Conservation (phyloP, 2,888 invertebrate genomes). For the Torymus aiolomorphi region DNA sequence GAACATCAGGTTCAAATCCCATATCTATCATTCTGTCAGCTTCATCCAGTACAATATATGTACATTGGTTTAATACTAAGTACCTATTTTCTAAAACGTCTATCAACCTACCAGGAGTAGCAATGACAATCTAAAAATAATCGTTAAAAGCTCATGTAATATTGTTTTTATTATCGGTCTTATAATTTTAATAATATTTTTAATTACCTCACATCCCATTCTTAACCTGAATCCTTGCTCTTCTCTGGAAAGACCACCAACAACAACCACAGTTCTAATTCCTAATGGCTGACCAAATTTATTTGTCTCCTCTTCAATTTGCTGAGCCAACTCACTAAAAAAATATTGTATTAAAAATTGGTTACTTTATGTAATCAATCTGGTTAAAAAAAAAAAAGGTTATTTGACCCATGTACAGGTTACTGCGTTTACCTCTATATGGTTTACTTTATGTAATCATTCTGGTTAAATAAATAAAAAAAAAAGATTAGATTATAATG, state of each 20-base stretch:
- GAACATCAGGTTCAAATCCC: slow-evolving; percentile 99
- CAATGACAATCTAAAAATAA: slow-evolving; percentile 90
- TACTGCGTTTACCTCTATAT: too few relatives aligned
- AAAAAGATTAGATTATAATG: too few relatives aligned
- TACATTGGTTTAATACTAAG: slow-evolving; percentile 96
- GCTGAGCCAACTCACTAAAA: slow-evolving; percentile 94
- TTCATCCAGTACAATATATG: slow-evolving; percentile 96
- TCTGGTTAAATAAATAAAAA: too few relatives aligned
- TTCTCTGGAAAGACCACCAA: slow-evolving; percentile 97
- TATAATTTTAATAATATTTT: neutral
- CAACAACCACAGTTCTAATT: slow-evolving; percentile 97
- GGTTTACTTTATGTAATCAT: too few relatives aligned
- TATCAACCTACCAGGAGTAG: slow-evolving; percentile 98
- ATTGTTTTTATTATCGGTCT: too few relatives aligned
- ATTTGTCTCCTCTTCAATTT: slow-evolving; percentile 98
- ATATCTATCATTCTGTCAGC: slow-evolving; percentile 99
- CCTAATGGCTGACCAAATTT: slow-evolving; percentile 96
- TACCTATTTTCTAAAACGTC: slow-evolving; percentile 99
- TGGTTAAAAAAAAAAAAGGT: too few relatives aligned
- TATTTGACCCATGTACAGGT: too few relatives aligned
- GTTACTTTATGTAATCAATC: too few relatives aligned
- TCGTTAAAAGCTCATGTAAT: too few relatives aligned
- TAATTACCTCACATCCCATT: slow-evolving; percentile 91
- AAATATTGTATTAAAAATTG: slow-evolving; percentile 17
- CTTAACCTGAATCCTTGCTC: slow-evolving; percentile 98